Conservation (phyloP, 2,113 vertebrate species). For the Telmatochromis sp. region DNA sequence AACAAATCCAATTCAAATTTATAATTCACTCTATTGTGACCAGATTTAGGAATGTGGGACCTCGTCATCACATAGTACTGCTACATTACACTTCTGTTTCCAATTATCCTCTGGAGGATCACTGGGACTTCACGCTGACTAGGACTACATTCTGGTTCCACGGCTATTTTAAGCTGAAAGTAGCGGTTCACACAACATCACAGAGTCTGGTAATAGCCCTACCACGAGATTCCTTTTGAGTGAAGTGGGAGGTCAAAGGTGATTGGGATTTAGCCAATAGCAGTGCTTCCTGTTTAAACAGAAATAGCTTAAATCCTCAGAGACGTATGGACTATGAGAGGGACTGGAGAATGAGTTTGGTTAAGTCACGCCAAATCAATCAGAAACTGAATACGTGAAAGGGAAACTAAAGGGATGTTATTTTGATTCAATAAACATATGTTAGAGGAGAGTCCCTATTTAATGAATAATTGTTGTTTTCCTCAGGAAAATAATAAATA, state of each 20-base stretch:
- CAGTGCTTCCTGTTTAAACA: slow-evolving; percentile 33
- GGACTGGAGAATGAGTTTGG: slow-evolving; percentile 4
- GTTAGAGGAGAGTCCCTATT: neutral
- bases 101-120: neutral
- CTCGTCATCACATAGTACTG: neutral
- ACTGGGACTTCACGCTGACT: neutral
- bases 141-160: neutral
- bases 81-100: slow-evolving; percentile 6
- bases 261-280: neutral
- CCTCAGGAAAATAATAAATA: neutral
- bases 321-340: slow-evolving; percentile 30
- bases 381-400: neutral
- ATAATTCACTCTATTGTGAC: neutral
- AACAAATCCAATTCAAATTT: neutral
- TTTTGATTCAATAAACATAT: neutral
- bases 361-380: neutral
- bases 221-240: slow-evolving; percentile 11
- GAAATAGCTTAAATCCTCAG: slow-evolving; percentile 58
- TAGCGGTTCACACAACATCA: neutral
- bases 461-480: neutral
- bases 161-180: neutral
- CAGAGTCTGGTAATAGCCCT: neutral
- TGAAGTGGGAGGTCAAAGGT: slow-evolving; percentile 29
- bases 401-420: neutral
- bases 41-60: neutral